A percentile compares a stretch with the other conserved stretches of the same genome.
phyloP scores from a whole-genome alignment of 92 coral and sea anemone genomes.

The Ricordea florida region DNA sequence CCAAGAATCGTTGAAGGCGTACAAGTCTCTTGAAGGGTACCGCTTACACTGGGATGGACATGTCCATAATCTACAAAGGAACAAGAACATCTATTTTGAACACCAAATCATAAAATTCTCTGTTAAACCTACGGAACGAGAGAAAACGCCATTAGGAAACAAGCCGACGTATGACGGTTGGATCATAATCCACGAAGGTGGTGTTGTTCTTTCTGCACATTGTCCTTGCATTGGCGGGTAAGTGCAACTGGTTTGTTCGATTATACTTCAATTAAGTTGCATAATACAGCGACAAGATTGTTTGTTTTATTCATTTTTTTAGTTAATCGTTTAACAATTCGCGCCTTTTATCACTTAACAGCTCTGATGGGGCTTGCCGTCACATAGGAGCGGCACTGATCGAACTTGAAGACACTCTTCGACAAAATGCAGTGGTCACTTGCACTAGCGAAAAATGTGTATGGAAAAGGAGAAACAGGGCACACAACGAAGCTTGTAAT shows the following conservation, averaged over 20 bases:
- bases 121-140: slow-evolving; percentile 36
- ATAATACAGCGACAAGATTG: no score
- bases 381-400: no score
- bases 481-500: background rate
- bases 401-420: slow-evolving; percentile 21
- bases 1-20: slow-evolving; percentile 26
- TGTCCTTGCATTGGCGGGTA: slow-evolving; percentile 47
- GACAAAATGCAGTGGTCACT: slow-evolving; percentile 11
- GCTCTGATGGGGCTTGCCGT: slow-evolving; percentile 51
- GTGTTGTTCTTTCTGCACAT: slow-evolving; percentile 25
- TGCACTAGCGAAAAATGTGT: slow-evolving; percentile 27
- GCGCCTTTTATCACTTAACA: background rate
- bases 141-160: slow-evolving; percentile 22
- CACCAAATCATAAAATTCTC: slow-evolving; percentile 2
- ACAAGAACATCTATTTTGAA: background rate
- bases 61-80: background rate
- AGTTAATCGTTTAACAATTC: background rate
- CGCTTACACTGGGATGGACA: slow-evolving; percentile 53
- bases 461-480: slow-evolving; percentile 1
- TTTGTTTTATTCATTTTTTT: background rate
- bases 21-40: slow-evolving; percentile 34
- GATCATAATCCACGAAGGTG: slow-evolving; percentile 13
- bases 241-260: background rate
- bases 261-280: no score
- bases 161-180: slow-evolving; percentile 43